These are phyloP conservation scores for Dendrolimus punctatus DNA, from an alignment of 1,140 invertebrate species.

Conservation along the genomic window DNA sequence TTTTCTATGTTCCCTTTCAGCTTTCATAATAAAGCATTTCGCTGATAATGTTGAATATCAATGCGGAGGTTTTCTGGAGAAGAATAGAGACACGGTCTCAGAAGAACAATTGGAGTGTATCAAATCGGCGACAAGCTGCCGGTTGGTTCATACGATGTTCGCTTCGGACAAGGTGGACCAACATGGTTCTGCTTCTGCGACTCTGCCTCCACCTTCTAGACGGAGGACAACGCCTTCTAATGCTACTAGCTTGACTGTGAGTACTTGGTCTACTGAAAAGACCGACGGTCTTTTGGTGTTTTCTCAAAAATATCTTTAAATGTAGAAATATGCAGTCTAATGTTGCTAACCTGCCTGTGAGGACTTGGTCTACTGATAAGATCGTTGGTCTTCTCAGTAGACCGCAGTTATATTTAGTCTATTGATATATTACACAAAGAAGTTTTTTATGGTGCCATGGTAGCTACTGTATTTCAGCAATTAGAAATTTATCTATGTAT, in stretches of 20 bases:
- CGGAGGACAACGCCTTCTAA: slow-evolving; percentile 73
- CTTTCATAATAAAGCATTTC: slow-evolving; percentile 94
- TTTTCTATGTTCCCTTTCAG: slow-evolving; percentile 57
- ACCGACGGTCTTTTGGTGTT: neutral
- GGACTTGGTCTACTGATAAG: too few relatives aligned
- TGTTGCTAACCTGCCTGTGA: too few relatives aligned
- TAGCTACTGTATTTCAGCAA: too few relatives aligned
- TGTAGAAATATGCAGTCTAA: too few relatives aligned
- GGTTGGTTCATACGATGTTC: slow-evolving; percentile 41
- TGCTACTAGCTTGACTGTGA: slow-evolving; percentile 40
- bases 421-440: too few relatives aligned
- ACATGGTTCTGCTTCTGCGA: slow-evolving; percentile 14
- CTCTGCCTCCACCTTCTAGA: slow-evolving; percentile 61
- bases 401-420: too few relatives aligned
- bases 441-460: too few relatives aligned
- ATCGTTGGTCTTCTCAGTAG: too few relatives aligned
- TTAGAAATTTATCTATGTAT: too few relatives aligned
- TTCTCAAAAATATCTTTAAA: too few relatives aligned
- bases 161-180: slow-evolving; percentile 38
- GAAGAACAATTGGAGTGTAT: slow-evolving; percentile 91
- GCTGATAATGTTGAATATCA: slow-evolving; percentile 96
- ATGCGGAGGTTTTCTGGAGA: slow-evolving; percentile 94
- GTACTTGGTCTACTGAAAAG: slow-evolving; percentile 9
- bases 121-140: slow-evolving; percentile 45
- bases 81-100: slow-evolving; percentile 97